Evolutionary conservation across 2,888 invertebrate species (phyloP).

Genomic region (Eupithecia inturbata): DNA sequence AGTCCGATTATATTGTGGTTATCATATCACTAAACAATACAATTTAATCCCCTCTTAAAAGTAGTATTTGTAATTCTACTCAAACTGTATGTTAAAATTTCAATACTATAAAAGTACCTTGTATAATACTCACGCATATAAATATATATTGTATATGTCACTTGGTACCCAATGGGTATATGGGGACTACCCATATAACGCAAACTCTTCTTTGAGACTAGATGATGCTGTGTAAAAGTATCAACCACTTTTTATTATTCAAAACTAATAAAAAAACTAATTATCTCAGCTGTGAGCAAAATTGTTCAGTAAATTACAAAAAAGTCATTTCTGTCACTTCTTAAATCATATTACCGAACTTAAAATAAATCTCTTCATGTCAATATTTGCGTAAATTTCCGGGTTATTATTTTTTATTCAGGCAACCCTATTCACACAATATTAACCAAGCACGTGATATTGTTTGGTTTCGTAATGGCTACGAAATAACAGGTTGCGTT

Average conservation of each 20-base stretch:
- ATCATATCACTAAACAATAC: neutral
- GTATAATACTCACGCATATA: too few relatives aligned
- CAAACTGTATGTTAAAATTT: too few relatives aligned
- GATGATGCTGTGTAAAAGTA: neutral
- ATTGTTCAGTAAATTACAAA: neutral
- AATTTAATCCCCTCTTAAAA: neutral
- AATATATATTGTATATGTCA: too few relatives aligned
- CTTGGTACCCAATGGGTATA: too few relatives aligned
- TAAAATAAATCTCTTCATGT: neutral
- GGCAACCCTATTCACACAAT: slow-evolving; percentile 43
- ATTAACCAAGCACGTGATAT: slow-evolving; percentile 71
- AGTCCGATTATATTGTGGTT: slow-evolving; percentile 25
- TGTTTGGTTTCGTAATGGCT: slow-evolving; percentile 78
- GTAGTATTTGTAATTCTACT: too few relatives aligned
- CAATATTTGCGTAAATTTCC: slow-evolving; percentile 1
- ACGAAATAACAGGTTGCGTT: slow-evolving; percentile 74
- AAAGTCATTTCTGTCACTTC: neutral
- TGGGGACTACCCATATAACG: too few relatives aligned
- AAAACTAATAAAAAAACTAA: too few relatives aligned
- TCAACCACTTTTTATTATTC: neutral
- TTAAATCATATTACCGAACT: neutral
- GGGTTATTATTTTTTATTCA: neutral
- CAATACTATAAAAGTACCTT: neutral
- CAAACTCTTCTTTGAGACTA: neutral
- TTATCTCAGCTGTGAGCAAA: neutral